These are phyloP conservation scores for Galeopterus variegatus DNA, from an alignment of 2,113 vertebrate species.

Conservation along the genomic window DNA sequence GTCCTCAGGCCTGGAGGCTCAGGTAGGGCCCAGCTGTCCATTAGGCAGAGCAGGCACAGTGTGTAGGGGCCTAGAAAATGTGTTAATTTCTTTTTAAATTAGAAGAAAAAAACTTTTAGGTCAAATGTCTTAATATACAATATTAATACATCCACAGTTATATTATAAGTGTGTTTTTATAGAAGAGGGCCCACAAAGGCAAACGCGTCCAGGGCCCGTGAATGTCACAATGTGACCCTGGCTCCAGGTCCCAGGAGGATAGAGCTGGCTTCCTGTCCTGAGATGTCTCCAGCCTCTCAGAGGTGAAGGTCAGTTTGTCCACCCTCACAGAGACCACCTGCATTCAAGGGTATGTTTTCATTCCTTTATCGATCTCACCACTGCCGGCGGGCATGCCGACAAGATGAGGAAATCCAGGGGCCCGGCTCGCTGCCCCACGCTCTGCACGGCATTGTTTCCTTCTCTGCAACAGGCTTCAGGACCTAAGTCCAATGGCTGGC, in stretches of 20 bases:
- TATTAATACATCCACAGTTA: not conserved
- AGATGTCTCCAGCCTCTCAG: not conserved
- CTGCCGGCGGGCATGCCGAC: not conserved
- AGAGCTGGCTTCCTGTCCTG: not conserved
- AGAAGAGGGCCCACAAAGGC: not conserved
- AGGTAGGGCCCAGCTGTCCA: not conserved
- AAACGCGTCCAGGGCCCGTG: not conserved
- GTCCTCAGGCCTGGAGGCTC: not conserved
- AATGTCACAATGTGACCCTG: not conserved
- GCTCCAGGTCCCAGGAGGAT: not conserved
- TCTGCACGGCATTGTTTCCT: not conserved
- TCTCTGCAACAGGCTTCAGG: not conserved
- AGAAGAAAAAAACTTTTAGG: conserved; percentile 28
- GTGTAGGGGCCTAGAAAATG: not conserved
- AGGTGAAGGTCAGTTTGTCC: conserved; percentile 54
- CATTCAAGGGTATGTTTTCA: conserved; percentile 26
- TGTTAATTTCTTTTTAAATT: not conserved
- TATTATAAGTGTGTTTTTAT: not conserved
- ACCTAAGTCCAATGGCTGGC: not conserved
- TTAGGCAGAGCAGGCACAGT: not conserved
- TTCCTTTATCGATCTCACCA: conserved; percentile 26
- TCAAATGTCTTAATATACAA: not conserved
- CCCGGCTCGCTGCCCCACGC: not conserved
- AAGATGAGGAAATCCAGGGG: not conserved
- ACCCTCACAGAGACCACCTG: not conserved